These are phyloP conservation scores for Dynastes hyllus DNA, from an alignment of 2,888 invertebrate species.

Conservation along the genomic window DNA sequence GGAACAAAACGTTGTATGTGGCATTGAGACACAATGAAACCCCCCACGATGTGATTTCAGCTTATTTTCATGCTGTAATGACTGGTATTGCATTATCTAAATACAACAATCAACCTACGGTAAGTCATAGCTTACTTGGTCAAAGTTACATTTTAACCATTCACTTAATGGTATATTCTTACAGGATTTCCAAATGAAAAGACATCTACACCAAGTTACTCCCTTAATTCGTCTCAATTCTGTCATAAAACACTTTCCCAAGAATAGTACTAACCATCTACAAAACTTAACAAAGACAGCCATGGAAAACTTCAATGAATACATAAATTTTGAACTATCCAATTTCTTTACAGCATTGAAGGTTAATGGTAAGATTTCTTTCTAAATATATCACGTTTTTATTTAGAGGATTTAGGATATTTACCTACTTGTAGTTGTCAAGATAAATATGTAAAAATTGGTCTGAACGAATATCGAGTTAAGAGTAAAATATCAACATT, in stretches of 20 bases:
- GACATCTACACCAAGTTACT: slow-evolving; percentile 66
- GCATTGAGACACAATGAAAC: slow-evolving; percentile 73
- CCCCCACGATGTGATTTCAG: slow-evolving; percentile 76
- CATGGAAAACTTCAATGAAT: slow-evolving; percentile 64
- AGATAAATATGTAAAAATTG: too few species aligned
- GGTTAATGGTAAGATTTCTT: slow-evolving; percentile 64
- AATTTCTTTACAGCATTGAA: slow-evolving; percentile 67
- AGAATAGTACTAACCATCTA: slow-evolving; percentile 54
- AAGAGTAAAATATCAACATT: too few species aligned
- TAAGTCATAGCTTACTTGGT: slow-evolving; percentile 56
- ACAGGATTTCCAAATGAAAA: slow-evolving; percentile 65
- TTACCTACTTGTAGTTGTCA: too few species aligned
- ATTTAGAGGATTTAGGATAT: too few species aligned
- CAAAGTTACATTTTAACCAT: not conserved
- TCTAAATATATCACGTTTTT: not conserved
- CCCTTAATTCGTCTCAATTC: slow-evolving; percentile 64
- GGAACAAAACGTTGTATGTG: slow-evolving; percentile 73
- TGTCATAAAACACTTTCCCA: slow-evolving; percentile 64
- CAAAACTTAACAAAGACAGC: slow-evolving; percentile 61
- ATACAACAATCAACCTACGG: slow-evolving; percentile 65
- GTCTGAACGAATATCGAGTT: too few species aligned
- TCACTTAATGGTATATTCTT: slow-evolving; percentile 44
- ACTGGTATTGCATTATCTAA: slow-evolving; percentile 70
- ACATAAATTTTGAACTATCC: slow-evolving; percentile 63
- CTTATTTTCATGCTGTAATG: slow-evolving; percentile 81